phyloP scores from a whole-genome alignment of 2,113 vertebrate species.

The Chlorodrepanis virens region DNA sequence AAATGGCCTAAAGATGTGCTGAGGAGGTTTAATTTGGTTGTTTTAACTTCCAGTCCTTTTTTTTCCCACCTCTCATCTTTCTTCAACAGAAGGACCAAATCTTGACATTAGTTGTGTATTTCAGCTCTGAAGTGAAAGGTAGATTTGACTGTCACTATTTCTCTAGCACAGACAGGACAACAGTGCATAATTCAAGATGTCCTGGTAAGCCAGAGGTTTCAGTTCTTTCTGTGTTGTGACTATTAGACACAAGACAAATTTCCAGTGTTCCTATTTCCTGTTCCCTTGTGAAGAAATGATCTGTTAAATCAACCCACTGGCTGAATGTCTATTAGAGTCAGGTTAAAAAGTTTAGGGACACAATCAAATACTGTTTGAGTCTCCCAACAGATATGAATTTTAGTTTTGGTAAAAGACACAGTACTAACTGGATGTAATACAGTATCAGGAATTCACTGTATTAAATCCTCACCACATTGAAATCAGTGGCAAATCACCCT shows the following conservation, averaged over 20 bases:
- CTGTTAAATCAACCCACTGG: background rate
- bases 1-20: background rate
- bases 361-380: background rate
- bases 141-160: background rate
- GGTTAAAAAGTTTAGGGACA: background rate
- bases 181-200: background rate
- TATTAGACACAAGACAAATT: background rate
- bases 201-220: background rate
- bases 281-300: background rate
- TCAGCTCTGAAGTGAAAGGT: background rate
- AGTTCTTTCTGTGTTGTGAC: background rate
- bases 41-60: background rate
- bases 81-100: background rate
- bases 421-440: background rate
- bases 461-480: background rate
- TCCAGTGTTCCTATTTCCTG: background rate
- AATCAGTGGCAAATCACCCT: background rate
- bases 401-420: background rate
- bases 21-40: background rate
- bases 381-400: rapidly evolving
- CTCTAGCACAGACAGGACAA: background rate
- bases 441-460: background rate
- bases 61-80: background rate
- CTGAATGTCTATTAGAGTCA: background rate
- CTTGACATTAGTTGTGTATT: background rate